These are phyloP conservation scores for Apodemus agrarius DNA, from an alignment of 2,797 vertebrate genomes.

Conservation along the genomic window DNA sequence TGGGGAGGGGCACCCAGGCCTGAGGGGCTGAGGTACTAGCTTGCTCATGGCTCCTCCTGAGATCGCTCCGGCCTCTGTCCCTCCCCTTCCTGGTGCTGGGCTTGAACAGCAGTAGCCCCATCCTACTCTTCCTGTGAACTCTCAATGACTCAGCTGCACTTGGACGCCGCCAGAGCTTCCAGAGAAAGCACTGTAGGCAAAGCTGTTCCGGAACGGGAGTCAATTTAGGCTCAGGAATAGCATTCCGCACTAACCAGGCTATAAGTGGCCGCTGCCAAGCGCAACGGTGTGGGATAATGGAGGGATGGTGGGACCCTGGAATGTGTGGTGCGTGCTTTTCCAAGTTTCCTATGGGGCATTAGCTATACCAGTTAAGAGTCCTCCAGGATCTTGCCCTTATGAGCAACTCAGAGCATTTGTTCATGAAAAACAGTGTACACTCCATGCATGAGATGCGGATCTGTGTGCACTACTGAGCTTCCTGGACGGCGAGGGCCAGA, in stretches of 20 bases:
- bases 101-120: slow-evolving; percentile 13
- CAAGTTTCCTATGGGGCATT: not conserved
- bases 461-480: not conserved
- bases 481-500: not conserved
- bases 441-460: not conserved
- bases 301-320: not conserved
- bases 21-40: not conserved
- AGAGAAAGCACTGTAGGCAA: slow-evolving; percentile 46
- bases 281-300: not conserved
- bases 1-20: not conserved
- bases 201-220: slow-evolving; percentile 59
- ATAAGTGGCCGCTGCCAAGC: slow-evolving; percentile 35
- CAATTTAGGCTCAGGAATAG: slow-evolving; percentile 60
- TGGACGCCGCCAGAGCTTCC: slow-evolving; percentile 55
- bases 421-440: not conserved
- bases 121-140: slow-evolving; percentile 67
- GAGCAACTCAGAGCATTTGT: not conserved
- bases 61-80: not conserved
- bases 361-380: not conserved
- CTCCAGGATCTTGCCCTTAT: not conserved
- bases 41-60: not conserved
- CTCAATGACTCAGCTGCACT: slow-evolving; percentile 68
- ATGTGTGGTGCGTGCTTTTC: not conserved
- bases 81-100: slow-evolving; percentile 6
- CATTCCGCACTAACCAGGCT: slow-evolving; percentile 2